Evolutionary conservation across 2,113 vertebrate genomes (phyloP).

Genomic region (Colossoma macropomum): DNA sequence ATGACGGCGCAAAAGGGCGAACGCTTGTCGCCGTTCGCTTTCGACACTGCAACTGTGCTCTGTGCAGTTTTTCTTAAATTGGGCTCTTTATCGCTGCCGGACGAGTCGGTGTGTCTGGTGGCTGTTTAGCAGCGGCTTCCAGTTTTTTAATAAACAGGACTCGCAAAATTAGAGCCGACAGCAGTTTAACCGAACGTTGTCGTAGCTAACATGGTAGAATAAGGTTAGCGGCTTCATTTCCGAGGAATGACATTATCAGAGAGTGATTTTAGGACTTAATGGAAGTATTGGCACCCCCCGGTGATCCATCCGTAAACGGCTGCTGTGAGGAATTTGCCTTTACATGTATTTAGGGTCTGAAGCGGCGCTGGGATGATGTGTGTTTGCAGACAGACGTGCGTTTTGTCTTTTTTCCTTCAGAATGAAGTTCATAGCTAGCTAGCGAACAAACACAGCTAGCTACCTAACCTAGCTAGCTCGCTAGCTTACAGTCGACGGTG

Average conservation of each 20-base stretch:
- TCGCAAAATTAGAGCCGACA: not conserved
- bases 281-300: slow-evolving; percentile 1
- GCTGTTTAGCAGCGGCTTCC: not conserved
- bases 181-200: too few relatives aligned
- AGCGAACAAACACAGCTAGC: not conserved
- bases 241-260: not conserved
- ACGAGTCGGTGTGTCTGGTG: slow-evolving; percentile 14
- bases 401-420: not conserved
- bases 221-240: not conserved
- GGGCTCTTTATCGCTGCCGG: not conserved
- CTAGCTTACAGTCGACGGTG: not conserved
- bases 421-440: slow-evolving; percentile 8
- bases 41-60: not conserved
- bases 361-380: not conserved
- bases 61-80: not conserved
- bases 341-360: not conserved
- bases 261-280: not conserved
- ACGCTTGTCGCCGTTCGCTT: not conserved
- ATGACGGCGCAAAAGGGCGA: not conserved
- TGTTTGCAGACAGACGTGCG: not conserved
- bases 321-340: not conserved
- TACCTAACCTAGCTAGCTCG: not conserved
- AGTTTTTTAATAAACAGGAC: not conserved
- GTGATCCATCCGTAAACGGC: not conserved
- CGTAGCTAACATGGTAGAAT: not conserved